Percentiles rank a stretch among this genome's conserved stretches.
Conservation (phyloP, 2,888 invertebrate species). For the Cephus pygmeus region DNA sequence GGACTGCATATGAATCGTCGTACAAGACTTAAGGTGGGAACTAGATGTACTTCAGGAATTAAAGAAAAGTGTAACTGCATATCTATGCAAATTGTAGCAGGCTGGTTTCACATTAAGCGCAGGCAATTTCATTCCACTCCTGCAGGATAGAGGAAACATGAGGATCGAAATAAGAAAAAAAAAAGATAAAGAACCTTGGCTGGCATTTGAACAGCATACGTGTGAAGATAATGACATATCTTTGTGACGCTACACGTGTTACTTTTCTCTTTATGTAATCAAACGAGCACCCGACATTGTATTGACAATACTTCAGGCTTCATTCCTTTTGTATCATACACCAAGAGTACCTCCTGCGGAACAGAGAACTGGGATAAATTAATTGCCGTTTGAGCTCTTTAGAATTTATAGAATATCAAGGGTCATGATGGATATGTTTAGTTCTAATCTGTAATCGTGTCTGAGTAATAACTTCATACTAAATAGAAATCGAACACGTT, state of each 20-base stretch:
- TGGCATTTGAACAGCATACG: background rate
- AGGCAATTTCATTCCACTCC: background rate
- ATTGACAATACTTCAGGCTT: background rate
- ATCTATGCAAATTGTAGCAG: background rate
- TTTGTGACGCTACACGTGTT: background rate
- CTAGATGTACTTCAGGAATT: background rate
- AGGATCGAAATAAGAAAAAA: background rate
- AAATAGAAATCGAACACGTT: background rate
- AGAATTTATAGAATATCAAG: background rate
- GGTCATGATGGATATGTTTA: background rate
- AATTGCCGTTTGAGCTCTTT: background rate
- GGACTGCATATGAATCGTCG: background rate
- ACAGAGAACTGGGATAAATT: background rate
- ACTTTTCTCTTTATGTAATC: background rate
- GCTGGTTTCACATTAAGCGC: background rate
- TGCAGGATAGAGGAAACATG: background rate
- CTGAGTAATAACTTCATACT: background rate
- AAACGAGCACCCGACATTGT: background rate
- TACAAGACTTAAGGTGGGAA: background rate
- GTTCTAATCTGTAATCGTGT: background rate
- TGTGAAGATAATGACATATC: background rate
- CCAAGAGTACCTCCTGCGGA: background rate
- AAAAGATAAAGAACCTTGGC: background rate
- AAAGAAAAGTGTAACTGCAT: background rate
- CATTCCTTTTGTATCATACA: background rate